These are phyloP conservation scores for Montifringilla adamsi DNA, from an alignment of 2,113 vertebrate genomes.

Conservation along the genomic window DNA sequence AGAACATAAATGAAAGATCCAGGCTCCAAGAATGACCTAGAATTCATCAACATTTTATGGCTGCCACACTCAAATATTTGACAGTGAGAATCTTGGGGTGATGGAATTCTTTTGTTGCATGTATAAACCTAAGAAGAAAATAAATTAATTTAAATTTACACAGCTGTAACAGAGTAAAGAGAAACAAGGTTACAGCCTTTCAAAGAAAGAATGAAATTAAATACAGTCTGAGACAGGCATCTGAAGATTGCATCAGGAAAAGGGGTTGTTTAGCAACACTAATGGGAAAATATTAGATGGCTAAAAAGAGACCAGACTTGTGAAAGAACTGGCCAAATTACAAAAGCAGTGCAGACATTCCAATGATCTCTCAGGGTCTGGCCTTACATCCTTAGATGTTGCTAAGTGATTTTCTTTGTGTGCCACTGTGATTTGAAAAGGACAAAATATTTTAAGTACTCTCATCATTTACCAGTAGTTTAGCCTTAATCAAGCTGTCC, in stretches of 20 bases:
- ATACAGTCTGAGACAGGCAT: neutral
- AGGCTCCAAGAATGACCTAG: neutral
- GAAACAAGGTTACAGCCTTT: neutral
- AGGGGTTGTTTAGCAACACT: constrained; percentile 44
- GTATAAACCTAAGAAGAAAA: neutral
- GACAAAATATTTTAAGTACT: neutral
- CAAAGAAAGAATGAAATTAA: constrained; percentile 34
- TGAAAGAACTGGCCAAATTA: neutral
- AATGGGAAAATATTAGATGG: neutral
- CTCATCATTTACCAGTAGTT: neutral
- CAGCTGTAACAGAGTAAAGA: constrained; percentile 31
- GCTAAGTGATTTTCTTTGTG: constrained; percentile 32
- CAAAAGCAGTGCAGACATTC: neutral
- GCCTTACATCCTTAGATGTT: neutral
- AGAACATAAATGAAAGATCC: neutral
- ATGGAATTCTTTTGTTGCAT: neutral
- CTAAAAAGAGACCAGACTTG: neutral
- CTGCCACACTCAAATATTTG: neutral
- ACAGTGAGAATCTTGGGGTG: neutral
- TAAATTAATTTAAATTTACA: constrained; percentile 37
- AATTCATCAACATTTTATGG: neutral
- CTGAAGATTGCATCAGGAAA: neutral
- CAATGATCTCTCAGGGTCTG: neutral
- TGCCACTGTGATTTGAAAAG: neutral
- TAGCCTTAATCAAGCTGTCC: neutral